These are phyloP conservation scores for Atrichornis clamosus DNA, from an alignment of 2,113 vertebrate genomes.

Conservation along the genomic window DNA sequence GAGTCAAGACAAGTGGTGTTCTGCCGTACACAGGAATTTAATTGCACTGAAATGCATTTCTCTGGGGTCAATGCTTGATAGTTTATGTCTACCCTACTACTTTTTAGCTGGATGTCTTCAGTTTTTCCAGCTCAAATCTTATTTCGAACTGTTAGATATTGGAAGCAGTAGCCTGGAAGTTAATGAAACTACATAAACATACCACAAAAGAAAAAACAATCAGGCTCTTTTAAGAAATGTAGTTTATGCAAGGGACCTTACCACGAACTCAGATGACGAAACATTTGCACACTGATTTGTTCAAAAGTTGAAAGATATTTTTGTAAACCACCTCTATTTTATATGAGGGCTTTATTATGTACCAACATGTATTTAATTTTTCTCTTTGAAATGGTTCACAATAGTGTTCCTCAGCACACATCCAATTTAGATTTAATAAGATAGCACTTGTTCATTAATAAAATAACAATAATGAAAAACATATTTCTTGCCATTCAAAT, in stretches of 20 bases:
- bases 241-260: neutral
- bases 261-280: neutral
- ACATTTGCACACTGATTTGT: neutral
- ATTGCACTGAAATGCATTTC: neutral
- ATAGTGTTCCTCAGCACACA: conserved; percentile 30
- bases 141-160: neutral
- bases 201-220: neutral
- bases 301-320: conserved; percentile 19
- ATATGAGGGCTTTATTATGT: neutral
- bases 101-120: neutral
- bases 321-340: neutral
- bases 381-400: conserved; percentile 31
- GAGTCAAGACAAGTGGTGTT: neutral
- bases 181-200: neutral
- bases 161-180: neutral
- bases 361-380: neutral
- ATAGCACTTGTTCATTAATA: conserved; percentile 40
- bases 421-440: conserved; percentile 62
- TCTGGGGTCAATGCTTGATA: neutral
- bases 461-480: conserved; percentile 40
- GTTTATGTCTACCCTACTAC: neutral
- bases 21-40: neutral
- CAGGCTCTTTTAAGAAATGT: neutral
- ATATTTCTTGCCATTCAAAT: conserved; percentile 50
- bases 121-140: neutral